These are phyloP conservation scores for Aphelenchoides fujianensis DNA, from an alignment of 1,140 invertebrate genomes.

Conservation along the genomic window DNA sequence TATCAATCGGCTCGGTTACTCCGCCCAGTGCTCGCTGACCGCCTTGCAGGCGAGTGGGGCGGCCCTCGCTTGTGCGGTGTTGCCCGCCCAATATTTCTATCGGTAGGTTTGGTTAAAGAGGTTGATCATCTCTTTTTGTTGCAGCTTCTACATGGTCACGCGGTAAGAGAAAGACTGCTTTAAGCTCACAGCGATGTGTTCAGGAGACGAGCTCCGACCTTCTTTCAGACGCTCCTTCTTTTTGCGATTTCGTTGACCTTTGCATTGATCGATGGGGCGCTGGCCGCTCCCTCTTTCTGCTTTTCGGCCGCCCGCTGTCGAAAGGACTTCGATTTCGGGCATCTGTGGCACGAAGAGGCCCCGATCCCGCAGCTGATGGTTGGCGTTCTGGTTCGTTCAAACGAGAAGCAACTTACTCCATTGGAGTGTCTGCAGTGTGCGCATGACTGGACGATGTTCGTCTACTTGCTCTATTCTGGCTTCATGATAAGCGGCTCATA, in stretches of 20 bases:
- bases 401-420: neutral
- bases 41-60: neutral
- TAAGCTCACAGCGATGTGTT: neutral
- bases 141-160: neutral
- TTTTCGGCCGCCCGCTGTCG: neutral
- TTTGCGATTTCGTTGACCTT: neutral
- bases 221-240: neutral
- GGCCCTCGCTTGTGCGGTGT: neutral
- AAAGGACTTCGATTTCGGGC: neutral
- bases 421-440: neutral
- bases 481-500: neutral
- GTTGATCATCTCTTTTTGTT: neutral
- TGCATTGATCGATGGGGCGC: neutral
- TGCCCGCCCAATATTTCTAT: neutral
- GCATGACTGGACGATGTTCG: no score
- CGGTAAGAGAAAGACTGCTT: neutral
- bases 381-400: neutral
- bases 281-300: neutral
- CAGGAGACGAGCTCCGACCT: neutral
- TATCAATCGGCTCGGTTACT: neutral
- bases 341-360: neutral
- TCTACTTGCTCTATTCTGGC: neutral
- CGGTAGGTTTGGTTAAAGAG: neutral
- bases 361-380: no score
- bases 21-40: neutral